Evolutionary conservation across 2,113 vertebrate genomes (phyloP), one percentile per base, ranked within the genome.

Genomic region (Heteronetta atricapilla): DNA sequence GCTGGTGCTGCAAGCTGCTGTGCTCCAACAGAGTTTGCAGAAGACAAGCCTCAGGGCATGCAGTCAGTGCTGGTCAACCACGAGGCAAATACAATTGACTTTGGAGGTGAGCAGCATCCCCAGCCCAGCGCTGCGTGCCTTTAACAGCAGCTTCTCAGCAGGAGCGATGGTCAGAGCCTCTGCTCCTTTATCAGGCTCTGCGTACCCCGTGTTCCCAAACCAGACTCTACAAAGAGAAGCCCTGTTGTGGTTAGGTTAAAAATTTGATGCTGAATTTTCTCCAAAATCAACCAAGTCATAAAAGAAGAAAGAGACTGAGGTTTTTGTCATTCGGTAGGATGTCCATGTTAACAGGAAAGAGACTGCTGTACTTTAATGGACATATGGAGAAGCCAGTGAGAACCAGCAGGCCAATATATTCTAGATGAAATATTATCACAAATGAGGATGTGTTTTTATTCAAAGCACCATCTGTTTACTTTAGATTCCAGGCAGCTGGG

Each of bases 401-500:
- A 84, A 66, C 34, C 88, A 79, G 82, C 82, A 95, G 91, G 80
- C 88, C 87, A 90, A 33, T 77, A 82, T 59, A 66, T 70, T 91
- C 73, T 74, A 81, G 60, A 87, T 80, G 67, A 94, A 96, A 95
- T 95, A 89, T 89, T 95, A 97, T 94, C 92, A 94, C 79, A 93
- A 95, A 96, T 52, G 90, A 95, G n/a, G 66, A 89, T 76, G 53
- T 96, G 96, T 96, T 97, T 96, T 96, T 73, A 96, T 88, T 97
- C 87, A 96, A 96, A 96, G 94, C 80, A 92, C 6, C 26, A 82
- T 48, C 50, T 80, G 85, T 86, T 93, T 96, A 72, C 81, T 91
- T 96, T 93, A 96, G 85, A 92, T 86, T 93, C 86, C 0, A 0
- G 86, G 86, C 82, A 95, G 92, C 81, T 85, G 94, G 93, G 96